phyloP scores from a whole-genome alignment of 2,113 vertebrate genomes.

The Ginglymostoma cirratum region DNA sequence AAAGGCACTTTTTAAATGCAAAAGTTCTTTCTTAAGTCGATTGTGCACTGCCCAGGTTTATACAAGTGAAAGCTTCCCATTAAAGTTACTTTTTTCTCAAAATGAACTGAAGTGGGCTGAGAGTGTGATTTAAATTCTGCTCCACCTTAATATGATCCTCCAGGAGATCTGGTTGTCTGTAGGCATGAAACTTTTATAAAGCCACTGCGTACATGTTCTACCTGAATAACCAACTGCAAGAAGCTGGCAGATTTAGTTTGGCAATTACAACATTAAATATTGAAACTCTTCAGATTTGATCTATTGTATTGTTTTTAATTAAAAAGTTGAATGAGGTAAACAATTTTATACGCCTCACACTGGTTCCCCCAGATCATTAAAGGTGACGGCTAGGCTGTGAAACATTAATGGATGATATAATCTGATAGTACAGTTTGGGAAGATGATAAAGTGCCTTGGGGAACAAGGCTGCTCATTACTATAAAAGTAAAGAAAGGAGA shows the following conservation, averaged over 20 bases:
- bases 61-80: background rate
- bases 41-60: background rate
- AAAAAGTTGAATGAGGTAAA: conserved; percentile 24
- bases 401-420: conserved; percentile 26
- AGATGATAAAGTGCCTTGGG: background rate
- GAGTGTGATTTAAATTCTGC: background rate
- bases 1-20: background rate
- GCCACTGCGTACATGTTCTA: background rate
- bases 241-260: conserved; percentile 34
- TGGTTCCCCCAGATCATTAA: conserved; percentile 28
- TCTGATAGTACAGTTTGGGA: background rate
- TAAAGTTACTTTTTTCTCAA: background rate
- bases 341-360: background rate
- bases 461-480: background rate
- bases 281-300: conserved; percentile 23
- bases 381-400: background rate
- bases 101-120: background rate
- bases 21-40: background rate
- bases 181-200: conserved; percentile 22
- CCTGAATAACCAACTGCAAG: conserved; percentile 15
- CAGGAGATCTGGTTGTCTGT: background rate
- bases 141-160: background rate
- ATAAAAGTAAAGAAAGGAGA: background rate
- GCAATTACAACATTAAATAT: conserved; percentile 36
- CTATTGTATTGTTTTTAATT: conserved; percentile 30